phyloP scores from a whole-genome alignment of 1,140 invertebrate genomes.

The Heliconius himera region DNA sequence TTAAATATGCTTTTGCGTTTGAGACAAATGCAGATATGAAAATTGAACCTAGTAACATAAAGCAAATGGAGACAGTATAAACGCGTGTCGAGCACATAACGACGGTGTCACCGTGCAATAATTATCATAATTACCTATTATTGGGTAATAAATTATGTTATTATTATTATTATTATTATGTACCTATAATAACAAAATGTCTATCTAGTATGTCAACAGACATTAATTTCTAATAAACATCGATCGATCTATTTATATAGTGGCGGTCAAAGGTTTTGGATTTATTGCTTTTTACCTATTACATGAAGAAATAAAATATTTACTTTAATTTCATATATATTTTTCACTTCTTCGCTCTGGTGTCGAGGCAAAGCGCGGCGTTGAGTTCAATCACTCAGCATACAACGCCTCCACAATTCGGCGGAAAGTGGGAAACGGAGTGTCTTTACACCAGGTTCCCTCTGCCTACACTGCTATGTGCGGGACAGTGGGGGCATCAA shows the following conservation, averaged over 20 bases:
- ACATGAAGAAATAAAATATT: too few species aligned
- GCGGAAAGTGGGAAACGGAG: too few species aligned
- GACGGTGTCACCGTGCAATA: neutral
- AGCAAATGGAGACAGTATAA: neutral
- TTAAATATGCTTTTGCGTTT: too few species aligned
- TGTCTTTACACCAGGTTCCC: too few species aligned
- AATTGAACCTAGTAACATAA: neutral
- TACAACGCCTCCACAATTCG: too few species aligned
- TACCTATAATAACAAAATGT: neutral
- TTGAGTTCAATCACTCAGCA: too few species aligned
- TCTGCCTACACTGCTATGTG: too few species aligned
- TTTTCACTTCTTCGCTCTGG: too few species aligned
- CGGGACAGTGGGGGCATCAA: too few species aligned
- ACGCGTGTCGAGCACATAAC: neutral
- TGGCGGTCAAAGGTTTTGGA: neutral
- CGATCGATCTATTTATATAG: neutral
- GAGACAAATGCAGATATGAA: neutral
- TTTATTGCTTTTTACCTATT: conserved; percentile 9
- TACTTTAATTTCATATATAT: too few species aligned
- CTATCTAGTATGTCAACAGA: neutral
- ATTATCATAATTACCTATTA: conserved; percentile 6
- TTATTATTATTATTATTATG: neutral
- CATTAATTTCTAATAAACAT: neutral
- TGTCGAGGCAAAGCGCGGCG: too few species aligned
- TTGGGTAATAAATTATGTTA: conserved; percentile 4